These are phyloP conservation scores for Iselma pallidipennis DNA, from an alignment of 2,888 invertebrate species.

Conservation along the genomic window DNA sequence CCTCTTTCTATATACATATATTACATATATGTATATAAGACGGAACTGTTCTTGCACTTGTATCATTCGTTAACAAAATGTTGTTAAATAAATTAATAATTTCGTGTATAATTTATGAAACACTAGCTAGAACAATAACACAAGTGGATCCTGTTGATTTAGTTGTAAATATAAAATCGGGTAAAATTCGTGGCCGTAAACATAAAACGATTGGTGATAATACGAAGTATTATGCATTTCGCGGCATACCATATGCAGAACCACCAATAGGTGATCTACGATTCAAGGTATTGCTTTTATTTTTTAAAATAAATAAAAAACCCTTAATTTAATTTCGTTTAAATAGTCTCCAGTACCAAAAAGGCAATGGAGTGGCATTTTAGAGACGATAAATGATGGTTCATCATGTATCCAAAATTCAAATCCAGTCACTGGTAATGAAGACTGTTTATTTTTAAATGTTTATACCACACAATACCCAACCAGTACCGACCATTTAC, in stretches of 20 bases:
- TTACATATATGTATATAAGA: too few relatives aligned
- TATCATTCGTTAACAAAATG: neutral
- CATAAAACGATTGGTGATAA: constrained; percentile 1
- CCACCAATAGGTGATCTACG: constrained; percentile 11
- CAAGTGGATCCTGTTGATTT: neutral
- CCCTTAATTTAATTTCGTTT: too few relatives aligned
- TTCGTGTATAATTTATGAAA: neutral
- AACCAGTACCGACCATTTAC: neutral
- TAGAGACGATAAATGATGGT: constrained; percentile 33
- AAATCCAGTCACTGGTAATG: constrained; percentile 27
- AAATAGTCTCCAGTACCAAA: constrained; percentile 28
- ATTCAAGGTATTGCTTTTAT: constrained; percentile 7
- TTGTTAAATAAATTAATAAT: neutral
- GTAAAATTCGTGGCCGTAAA: constrained; percentile 3
- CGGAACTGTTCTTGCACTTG: too few relatives aligned
- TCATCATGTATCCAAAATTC: constrained; percentile 30
- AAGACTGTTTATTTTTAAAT: constrained; percentile 44
- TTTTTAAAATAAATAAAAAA: neutral
- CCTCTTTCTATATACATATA: too few relatives aligned
- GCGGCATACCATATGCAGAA: constrained; percentile 15
- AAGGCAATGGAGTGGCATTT: constrained; percentile 30
- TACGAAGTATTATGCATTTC: constrained; percentile 7
- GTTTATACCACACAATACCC: constrained; percentile 36
- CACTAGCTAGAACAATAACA: neutral
- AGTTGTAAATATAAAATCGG: constrained; percentile 7